Conservation (phyloP, 1,140 invertebrate species). For the Diuraphis noxia region DNA sequence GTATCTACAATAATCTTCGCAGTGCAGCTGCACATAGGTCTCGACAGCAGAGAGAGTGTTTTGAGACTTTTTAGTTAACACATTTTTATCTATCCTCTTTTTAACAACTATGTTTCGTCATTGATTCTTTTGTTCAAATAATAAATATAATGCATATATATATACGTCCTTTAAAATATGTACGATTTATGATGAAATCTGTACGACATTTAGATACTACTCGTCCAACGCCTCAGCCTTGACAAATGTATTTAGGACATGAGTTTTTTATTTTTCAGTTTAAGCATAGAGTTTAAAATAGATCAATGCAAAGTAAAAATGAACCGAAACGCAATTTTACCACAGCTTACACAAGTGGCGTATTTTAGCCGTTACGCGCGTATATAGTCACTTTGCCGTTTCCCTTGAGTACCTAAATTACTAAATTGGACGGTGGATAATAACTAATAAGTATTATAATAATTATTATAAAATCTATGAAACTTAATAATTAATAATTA, state of each 20-base stretch:
- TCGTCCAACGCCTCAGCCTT: not conserved
- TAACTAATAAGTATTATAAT: not conserved
- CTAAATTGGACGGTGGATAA: not conserved
- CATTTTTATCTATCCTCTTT: not conserved
- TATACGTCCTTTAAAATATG: not conserved
- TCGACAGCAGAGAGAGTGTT: not conserved
- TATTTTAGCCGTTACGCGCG: not conserved
- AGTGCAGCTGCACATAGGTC: not conserved
- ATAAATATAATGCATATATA: not conserved
- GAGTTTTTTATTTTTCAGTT: not conserved
- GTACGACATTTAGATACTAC: not conserved
- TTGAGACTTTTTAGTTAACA: not conserved
- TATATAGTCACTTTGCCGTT: not conserved
- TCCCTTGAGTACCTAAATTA: not conserved
- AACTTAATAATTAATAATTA: not conserved
- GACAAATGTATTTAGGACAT: not conserved
- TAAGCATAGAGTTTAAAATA: not conserved
- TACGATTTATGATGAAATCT: not conserved
- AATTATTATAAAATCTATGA: not conserved
- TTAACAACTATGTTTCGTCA: not conserved
- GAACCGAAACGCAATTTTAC: not conserved
- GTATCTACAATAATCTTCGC: not conserved
- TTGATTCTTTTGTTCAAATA: not conserved
- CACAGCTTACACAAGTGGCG: not conserved
- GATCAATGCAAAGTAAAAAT: not conserved